These are phyloP conservation scores for Coendou prehensilis DNA, from an alignment of 2,797 vertebrate species.

Conservation along the genomic window DNA sequence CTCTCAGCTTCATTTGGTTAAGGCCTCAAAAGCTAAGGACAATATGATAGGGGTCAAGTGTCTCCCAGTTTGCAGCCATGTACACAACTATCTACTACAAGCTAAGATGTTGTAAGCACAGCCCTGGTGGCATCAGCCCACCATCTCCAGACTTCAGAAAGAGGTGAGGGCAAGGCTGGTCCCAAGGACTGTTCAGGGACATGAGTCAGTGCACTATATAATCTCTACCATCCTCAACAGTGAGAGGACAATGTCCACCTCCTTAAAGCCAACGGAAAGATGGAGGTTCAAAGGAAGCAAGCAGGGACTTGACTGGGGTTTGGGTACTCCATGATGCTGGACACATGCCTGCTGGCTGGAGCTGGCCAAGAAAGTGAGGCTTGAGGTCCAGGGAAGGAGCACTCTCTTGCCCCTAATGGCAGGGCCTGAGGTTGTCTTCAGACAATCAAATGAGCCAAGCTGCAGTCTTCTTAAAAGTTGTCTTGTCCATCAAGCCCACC, in stretches of 20 bases:
- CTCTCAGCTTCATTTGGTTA: background rate
- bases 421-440: background rate
- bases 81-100: too few species aligned
- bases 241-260: background rate
- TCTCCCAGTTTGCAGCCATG: background rate
- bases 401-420: background rate
- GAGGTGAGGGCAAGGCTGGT: background rate
- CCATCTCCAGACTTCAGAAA: background rate
- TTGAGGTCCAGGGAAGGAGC: background rate
- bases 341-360: background rate
- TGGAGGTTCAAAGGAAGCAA: background rate
- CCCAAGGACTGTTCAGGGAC: background rate
- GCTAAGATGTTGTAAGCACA: background rate
- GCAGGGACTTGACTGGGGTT: background rate
- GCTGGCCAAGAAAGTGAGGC: background rate
- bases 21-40: background rate
- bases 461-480: background rate
- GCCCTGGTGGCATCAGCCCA: background rate
- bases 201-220: rapidly evolving
- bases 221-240: background rate
- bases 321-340: background rate
- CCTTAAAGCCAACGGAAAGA: background rate
- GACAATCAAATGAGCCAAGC: background rate
- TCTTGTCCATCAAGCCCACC: background rate
- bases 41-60: background rate